Base-by-base conservation (phyloP, 2,888 invertebrate genomes). In the Chymomyza amoena region DNA sequence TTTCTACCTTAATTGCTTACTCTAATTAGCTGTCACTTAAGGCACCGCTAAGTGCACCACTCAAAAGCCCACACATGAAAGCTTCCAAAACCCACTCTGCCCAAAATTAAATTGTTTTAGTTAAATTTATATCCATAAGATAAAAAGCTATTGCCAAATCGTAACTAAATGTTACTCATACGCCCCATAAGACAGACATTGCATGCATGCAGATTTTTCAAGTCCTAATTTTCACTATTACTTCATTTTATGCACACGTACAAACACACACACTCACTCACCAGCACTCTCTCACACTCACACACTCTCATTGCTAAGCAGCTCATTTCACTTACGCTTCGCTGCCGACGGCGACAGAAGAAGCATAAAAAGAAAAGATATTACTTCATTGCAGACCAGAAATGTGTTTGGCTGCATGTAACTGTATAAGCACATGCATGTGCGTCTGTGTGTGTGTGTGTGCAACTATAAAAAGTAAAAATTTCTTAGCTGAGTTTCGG, bases 351-450 rank as follows among this genome's bases (percentile, higher is more conserved):
- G 76, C 70, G 68, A 84, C 66, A 69, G 70, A 63, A 80, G 25
- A 63, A 80, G 25, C 64, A 70, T 63, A 67, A 74, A 80, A 74
- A 77, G 74, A 81, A 80, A 83, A 84, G 81, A 88, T 87, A 89
- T 89, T 89, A 89, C 85, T 89, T 88, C 89, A 89, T 82, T 84
- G 85, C 88, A 78, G 83, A 87, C 84, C 84, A 85, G 86, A 85
- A 87, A 84, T 87, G 84, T 84, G 86, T 75, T 75, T 66, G 69
- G 69, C 20, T 16, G 75, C 51, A 66, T 45, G 39, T 45, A 45
- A 45, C 39, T 10, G 39, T 45, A 45, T 65, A 50, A 51, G 9
- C 52, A 32, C 13, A n/a, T 10, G 50, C 16, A 18, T 45, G 50
- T 15, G 1, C 7, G 6, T 6, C 6, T 32, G 32, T 32, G 6